Evolutionary conservation across 2,888 invertebrate genomes (phyloP), one percentile per base, ranked within the genome.

Genomic region (Carterocephalus palaemon): DNA sequence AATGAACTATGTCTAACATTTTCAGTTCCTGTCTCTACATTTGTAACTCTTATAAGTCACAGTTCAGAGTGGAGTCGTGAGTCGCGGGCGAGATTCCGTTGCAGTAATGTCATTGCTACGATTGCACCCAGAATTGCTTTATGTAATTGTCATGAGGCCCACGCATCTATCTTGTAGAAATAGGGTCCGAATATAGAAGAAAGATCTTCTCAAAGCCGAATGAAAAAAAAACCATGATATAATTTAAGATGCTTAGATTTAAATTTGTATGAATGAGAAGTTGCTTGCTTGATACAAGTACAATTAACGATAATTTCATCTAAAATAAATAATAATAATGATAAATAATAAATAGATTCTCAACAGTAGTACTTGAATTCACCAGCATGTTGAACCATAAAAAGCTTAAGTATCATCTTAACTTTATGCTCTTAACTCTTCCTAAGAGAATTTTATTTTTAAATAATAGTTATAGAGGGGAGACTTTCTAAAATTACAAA

Each of bases 81-180:
- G 63, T 62, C 57, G 66, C 62, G 70, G 70, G 67, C 62, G 68
- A 71, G 68, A 80, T 75, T 73, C 73, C 75, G 57, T 57, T 69
- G 74, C 71, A 73, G 67, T 78, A 78, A 78, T 78, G 73, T 74
- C 74, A 68, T 78, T 76, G 72, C 76, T 68, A 73, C 76, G 76
- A 75, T 79, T 77, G 74, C 70, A 72, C 73, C 69, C 66, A 67
- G 73, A 80, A 84, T 84, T 83, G 79, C 76, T 82, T 74, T 67
- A 73, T 69, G 75, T 78, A 78, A 85, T 83, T 60, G 64, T 59
- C 57, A 49, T 49, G 72, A 66, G 75, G 67, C 59, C n/a, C 54
- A 55, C 62, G 62, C 62, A 76, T 80, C 68, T 65, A 68, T 80
- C 75, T 75, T 52, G 39, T 13, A 7, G 28, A 36, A 20, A 23